phyloP scores from a whole-genome alignment of 2,113 vertebrate species.

The Rhabdornis inornatus region DNA sequence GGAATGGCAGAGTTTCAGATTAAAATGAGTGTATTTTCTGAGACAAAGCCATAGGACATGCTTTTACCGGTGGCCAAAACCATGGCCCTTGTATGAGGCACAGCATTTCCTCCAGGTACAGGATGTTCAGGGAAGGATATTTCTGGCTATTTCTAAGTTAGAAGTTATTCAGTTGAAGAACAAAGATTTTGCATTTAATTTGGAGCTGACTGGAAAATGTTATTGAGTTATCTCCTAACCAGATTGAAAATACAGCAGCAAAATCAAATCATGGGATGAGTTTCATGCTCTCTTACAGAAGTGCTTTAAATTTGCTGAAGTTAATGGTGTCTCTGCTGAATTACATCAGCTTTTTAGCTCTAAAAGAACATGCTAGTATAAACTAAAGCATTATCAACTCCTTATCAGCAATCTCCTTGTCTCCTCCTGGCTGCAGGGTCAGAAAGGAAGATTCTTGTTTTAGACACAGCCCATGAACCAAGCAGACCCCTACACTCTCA shows the following conservation, averaged over 20 bases:
- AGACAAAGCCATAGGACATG: neutral
- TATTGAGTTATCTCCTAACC: conserved; percentile 37
- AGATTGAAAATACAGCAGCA: conserved; percentile 45
- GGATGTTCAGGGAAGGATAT: neutral
- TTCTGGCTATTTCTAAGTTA: conserved; percentile 3
- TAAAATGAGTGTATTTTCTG: neutral
- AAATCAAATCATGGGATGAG: conserved; percentile 49
- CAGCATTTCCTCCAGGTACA: neutral
- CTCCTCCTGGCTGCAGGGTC: neutral
- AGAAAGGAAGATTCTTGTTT: neutral
- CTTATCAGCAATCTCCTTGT: conserved; percentile 13
- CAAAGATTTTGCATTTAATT: conserved; percentile 49
- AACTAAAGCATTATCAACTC: conserved; percentile 5
- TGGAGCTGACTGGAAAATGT: conserved; percentile 40
- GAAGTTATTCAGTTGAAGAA: conserved; percentile 15
- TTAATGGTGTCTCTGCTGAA: conserved; percentile 39
- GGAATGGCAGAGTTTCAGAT: neutral
- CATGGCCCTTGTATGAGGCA: neutral
- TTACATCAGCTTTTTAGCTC: conserved; percentile 26
- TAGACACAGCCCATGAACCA: neutral
- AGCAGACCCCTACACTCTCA: neutral
- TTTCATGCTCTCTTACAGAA: conserved; percentile 32
- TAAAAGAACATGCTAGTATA: conserved; percentile 1
- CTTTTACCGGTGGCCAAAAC: neutral
- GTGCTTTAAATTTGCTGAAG: conserved; percentile 36